Evolutionary conservation across 1,140 invertebrate genomes (phyloP).

Genomic region (Aporrectodea caliginosa): DNA sequence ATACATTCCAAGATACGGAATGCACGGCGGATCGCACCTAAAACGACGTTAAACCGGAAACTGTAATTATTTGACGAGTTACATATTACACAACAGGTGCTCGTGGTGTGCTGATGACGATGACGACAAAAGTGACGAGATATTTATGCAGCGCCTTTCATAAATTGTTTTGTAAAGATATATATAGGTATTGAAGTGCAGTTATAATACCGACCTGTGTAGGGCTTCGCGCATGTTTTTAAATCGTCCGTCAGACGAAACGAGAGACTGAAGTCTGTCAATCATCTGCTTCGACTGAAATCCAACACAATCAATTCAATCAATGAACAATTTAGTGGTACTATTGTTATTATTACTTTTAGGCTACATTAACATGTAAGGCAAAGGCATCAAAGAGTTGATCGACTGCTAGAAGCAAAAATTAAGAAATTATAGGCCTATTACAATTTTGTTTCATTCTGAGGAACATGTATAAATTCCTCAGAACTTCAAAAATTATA

Average conservation of each 20-base stretch:
- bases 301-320: constrained; percentile 31
- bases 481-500: too few species aligned
- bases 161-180: background rate
- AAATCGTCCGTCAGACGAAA: constrained; percentile 84
- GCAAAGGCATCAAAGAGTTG: background rate
- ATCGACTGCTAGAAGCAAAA: too few species aligned
- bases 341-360: background rate
- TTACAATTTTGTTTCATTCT: background rate
- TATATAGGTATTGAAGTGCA: too few species aligned
- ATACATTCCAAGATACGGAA: constrained; percentile 89
- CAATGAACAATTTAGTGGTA: background rate
- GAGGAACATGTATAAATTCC: too few species aligned
- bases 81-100: background rate
- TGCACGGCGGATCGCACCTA: constrained; percentile 86
- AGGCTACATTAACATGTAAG: background rate
- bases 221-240: constrained; percentile 80
- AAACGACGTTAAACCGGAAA: background rate
- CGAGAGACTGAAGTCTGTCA: constrained; percentile 77
- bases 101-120: background rate
- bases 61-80: background rate
- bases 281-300: constrained; percentile 81
- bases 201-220: constrained; percentile 65
- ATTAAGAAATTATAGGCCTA: background rate
- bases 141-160: background rate
- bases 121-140: background rate